Conservation (phyloP, 2,113 vertebrate species). For the Paradisaea rubra region DNA sequence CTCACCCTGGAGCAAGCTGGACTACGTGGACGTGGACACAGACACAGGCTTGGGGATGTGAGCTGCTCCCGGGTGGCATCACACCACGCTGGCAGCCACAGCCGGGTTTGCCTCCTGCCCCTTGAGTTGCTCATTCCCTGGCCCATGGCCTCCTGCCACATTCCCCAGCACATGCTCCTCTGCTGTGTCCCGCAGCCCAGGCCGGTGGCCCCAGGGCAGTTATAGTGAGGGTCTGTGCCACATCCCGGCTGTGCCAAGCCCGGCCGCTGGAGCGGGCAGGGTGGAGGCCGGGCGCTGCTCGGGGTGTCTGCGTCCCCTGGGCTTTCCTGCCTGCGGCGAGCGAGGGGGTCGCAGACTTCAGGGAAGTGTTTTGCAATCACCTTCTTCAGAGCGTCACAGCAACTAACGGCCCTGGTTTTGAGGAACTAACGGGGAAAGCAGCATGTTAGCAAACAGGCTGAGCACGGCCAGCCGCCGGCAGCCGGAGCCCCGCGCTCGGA, state of each 20-base stretch:
- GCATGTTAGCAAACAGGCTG: neutral
- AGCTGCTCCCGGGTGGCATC: neutral
- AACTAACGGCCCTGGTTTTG: conserved; percentile 61
- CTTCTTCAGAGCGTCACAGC: conserved; percentile 51
- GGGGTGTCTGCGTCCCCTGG: neutral
- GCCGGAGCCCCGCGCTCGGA: rapidly evolving
- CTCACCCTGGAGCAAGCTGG: neutral
- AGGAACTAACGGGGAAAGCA: conserved; percentile 49
- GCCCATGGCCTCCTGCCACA: neutral
- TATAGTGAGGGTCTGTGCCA: neutral
- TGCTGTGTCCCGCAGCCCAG: neutral
- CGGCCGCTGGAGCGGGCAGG: neutral
- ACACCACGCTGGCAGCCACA: rapidly evolving
- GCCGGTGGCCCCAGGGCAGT: neutral
- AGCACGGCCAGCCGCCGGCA: neutral
- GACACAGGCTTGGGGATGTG: neutral
- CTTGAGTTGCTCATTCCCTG: neutral
- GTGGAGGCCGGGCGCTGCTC: neutral
- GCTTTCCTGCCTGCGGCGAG: conserved; percentile 18
- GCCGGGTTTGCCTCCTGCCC: neutral
- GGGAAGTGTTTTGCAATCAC: conserved; percentile 68
- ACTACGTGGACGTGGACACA: rapidly evolving
- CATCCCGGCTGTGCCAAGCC: neutral
- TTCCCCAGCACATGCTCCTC: too few species aligned
- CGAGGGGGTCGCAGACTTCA: neutral